Percentiles rank a stretch among this genome's conserved stretches.
phyloP scores from a whole-genome alignment of 2,888 invertebrate genomes.

The Escarpia spicata region DNA sequence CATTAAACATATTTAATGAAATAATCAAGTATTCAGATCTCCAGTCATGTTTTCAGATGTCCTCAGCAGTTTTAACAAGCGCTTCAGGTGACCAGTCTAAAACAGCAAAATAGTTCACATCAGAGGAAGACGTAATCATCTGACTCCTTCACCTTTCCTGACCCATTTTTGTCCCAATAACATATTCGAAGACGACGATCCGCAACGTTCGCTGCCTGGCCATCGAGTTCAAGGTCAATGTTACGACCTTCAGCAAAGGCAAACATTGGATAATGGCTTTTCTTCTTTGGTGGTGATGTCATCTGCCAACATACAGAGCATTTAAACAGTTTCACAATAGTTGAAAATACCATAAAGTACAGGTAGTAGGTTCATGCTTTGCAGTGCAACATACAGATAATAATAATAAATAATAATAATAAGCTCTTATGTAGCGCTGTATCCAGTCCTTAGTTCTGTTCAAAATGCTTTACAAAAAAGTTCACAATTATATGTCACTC shows the following conservation, averaged over 20 bases:
- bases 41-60: not conserved
- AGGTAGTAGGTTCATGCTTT: not conserved
- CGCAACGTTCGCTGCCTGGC: not conserved
- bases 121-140: conserved; percentile 39
- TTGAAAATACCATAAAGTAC: not conserved
- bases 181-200: conserved; percentile 25
- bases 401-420: too few relatives aligned
- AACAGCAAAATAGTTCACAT: not conserved
- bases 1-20: not conserved
- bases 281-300: conserved; percentile 67
- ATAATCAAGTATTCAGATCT: not conserved
- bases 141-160: conserved; percentile 30
- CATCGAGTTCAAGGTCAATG: conserved; percentile 38
- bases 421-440: too few relatives aligned
- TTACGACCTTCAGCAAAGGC: conserved; percentile 77
- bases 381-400: not conserved
- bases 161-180: conserved; percentile 26
- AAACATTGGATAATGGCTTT: conserved; percentile 83
- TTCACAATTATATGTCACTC: too few relatives aligned
- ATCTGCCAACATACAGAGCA: conserved; percentile 63
- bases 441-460: too few relatives aligned
- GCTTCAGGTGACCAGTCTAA: conserved; percentile 17
- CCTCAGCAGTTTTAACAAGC: not conserved
- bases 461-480: too few relatives aligned
- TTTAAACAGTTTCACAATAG: not conserved